Evolutionary conservation across 2,888 invertebrate species (phyloP).

Genomic region (Pseudolycoriella hygida): DNA sequence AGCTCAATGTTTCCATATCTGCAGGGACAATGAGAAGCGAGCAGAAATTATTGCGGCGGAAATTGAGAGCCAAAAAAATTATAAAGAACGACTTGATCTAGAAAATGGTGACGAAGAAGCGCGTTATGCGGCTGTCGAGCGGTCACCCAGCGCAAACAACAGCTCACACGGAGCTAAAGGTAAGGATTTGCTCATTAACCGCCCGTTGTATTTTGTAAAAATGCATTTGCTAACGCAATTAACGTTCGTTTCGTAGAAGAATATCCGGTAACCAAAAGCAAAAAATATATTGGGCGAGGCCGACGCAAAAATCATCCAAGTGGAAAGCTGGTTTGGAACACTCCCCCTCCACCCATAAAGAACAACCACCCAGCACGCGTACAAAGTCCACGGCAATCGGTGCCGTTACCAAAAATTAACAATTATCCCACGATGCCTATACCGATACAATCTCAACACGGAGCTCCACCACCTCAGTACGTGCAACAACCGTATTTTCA

Average conservation of each 20-base stretch:
- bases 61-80: slow-evolving; percentile 73
- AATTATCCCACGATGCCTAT: slow-evolving; percentile 13
- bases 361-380: background rate
- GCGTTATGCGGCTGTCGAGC: slow-evolving; percentile 65
- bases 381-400: background rate
- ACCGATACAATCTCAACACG: slow-evolving; percentile 13
- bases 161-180: slow-evolving; percentile 6
- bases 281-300: slow-evolving; percentile 61
- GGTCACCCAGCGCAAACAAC: slow-evolving; percentile 28
- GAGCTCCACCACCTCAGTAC: slow-evolving; percentile 13
- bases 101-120: slow-evolving; percentile 92
- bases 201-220: too few relatives aligned
- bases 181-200: background rate
- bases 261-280: slow-evolving; percentile 15
- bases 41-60: slow-evolving; percentile 84
- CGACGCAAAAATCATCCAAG: slow-evolving; percentile 50
- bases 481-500: slow-evolving; percentile 5
- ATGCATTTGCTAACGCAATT: too few relatives aligned
- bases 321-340: slow-evolving; percentile 48
- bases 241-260: background rate
- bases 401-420: slow-evolving; percentile 6
- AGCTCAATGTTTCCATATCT: background rate
- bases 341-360: slow-evolving; percentile 31
- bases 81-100: slow-evolving; percentile 63
- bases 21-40: slow-evolving; percentile 34